These are phyloP conservation scores for Iselma pallidipennis DNA, from an alignment of 2,888 invertebrate genomes.

Conservation along the genomic window DNA sequence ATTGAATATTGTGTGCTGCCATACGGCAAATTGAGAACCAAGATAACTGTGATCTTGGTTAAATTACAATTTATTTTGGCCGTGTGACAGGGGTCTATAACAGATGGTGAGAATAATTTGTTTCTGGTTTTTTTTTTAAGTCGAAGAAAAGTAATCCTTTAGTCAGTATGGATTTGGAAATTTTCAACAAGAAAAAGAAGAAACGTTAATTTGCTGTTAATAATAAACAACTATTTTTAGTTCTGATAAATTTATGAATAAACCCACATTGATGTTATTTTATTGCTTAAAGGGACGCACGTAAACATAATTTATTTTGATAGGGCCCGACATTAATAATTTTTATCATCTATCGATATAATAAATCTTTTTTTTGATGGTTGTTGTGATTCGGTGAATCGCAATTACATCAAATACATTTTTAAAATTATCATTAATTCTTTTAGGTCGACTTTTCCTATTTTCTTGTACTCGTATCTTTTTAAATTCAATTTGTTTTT, in stretches of 20 bases:
- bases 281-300: neutral
- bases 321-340: neutral
- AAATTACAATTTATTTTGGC: no score
- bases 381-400: no score
- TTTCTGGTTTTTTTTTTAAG: slow-evolving; percentile 52
- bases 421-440: no score
- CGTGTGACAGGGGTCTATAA: no score
- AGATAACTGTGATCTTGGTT: no score
- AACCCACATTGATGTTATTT: slow-evolving; percentile 1
- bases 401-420: no score
- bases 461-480: no score
- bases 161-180: slow-evolving; percentile 67
- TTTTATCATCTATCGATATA: no score
- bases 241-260: slow-evolving; percentile 3
- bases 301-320: neutral
- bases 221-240: slow-evolving; percentile 3
- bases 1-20: no score
- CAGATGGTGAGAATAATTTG: neutral
- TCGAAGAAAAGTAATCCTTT: slow-evolving; percentile 70
- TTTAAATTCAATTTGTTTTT: no score
- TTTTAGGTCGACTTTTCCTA: no score
- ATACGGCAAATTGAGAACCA: no score
- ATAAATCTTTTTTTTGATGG: neutral
- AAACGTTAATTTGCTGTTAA: slow-evolving; percentile 13
- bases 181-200: slow-evolving; percentile 55